Evolutionary conservation across 2,888 invertebrate genomes (phyloP).

Genomic region (Pterostichus niger): DNA sequence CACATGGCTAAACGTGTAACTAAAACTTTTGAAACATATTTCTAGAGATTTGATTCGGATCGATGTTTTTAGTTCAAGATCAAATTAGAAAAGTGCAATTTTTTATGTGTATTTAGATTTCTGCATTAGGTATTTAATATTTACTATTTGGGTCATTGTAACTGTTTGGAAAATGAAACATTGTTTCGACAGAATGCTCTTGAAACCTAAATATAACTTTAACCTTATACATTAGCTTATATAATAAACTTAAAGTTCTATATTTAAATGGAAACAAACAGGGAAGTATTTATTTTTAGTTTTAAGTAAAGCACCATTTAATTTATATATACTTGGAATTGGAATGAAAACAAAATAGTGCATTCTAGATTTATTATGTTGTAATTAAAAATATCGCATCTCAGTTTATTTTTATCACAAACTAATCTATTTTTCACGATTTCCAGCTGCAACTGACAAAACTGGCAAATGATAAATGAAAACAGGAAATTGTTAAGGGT

Average conservation of each 20-base stretch:
- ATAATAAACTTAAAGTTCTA: constrained; percentile 24
- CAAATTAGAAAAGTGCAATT: constrained; percentile 12
- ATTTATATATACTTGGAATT: neutral
- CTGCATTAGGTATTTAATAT: neutral
- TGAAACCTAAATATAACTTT: constrained; percentile 55
- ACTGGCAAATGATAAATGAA: constrained; percentile 44
- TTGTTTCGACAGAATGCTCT: constrained; percentile 51
- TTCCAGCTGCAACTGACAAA: neutral
- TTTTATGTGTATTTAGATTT: constrained; percentile 31
- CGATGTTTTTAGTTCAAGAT: constrained; percentile 16
- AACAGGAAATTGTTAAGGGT: constrained; percentile 53
- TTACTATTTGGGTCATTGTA: constrained; percentile 56
- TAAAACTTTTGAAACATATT: no score
- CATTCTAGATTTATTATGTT: neutral
- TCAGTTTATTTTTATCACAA: neutral
- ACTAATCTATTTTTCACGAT: neutral
- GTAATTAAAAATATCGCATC: neutral
- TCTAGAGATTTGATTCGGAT: no score
- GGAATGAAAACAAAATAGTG: neutral
- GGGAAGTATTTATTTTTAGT: constrained; percentile 31
- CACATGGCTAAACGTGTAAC: no score
- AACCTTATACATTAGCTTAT: constrained; percentile 15
- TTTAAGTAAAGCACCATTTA: neutral
- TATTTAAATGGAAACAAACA: constrained; percentile 2
- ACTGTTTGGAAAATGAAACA: neutral